A percentile compares a stretch with the other conserved stretches of the same genome.
Conservation (phyloP, 2,888 invertebrate species). For the Napeogenes sylphis region DNA sequence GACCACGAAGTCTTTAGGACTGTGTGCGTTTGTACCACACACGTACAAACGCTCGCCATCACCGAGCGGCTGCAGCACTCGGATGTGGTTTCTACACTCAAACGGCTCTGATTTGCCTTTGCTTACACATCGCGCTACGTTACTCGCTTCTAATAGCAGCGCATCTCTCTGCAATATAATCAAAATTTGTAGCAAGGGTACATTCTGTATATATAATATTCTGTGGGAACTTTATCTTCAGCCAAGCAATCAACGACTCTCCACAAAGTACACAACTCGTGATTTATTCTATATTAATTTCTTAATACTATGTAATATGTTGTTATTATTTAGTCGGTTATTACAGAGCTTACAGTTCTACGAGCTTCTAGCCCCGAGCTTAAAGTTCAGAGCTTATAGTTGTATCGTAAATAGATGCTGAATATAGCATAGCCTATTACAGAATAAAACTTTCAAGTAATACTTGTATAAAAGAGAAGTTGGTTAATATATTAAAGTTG, state of each 20-base stretch:
- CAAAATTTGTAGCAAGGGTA: slow-evolving; percentile 7
- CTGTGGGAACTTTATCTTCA: not conserved
- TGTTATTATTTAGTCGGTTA: no score
- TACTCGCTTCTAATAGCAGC: slow-evolving; percentile 77
- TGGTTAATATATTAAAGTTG: no score
- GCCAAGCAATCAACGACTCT: not conserved
- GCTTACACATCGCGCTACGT: slow-evolving; percentile 79
- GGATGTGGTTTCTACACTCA: slow-evolving; percentile 81
- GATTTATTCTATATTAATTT: slow-evolving; percentile 4
- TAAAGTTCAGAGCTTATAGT: no score
- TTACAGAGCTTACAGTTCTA: no score
- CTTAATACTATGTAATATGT: not conserved
- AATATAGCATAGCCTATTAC: no score
- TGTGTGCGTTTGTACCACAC: slow-evolving; percentile 81
- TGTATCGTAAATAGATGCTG: no score
- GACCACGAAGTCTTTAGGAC: slow-evolving; percentile 80
- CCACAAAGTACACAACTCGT: not conserved
- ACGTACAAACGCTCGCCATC: slow-evolving; percentile 79
- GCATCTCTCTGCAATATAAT: slow-evolving; percentile 69
- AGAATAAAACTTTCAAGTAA: no score
- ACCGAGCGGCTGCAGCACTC: slow-evolving; percentile 81
- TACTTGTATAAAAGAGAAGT: no score
- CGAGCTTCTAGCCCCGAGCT: no score
- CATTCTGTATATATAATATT: slow-evolving; percentile 10
- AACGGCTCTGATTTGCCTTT: slow-evolving; percentile 82